phyloP scores from a whole-genome alignment of 2,113 vertebrate species.

The Globicephala melas region DNA sequence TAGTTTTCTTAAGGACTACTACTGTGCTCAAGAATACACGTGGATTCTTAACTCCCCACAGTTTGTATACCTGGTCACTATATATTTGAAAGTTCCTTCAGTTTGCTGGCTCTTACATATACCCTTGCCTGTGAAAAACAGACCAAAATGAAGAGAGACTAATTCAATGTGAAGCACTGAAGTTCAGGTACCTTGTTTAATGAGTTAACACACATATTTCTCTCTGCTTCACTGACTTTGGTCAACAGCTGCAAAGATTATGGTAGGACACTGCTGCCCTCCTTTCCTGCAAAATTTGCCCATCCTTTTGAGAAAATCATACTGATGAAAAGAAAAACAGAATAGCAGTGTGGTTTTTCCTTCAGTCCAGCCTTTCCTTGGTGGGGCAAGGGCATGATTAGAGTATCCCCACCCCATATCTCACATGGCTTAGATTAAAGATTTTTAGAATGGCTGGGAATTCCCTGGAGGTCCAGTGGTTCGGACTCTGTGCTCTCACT shows the following conservation, averaged over 20 bases:
- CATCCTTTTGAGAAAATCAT: neutral
- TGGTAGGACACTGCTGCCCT: neutral
- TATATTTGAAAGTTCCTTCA: neutral
- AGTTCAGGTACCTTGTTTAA: neutral
- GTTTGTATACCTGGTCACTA: neutral
- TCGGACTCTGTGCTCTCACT: neutral
- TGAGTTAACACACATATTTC: neutral
- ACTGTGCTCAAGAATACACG: neutral
- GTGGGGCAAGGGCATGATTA: neutral
- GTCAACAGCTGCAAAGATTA: neutral
- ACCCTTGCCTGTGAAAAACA: neutral
- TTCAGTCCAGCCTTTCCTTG: neutral
- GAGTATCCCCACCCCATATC: neutral
- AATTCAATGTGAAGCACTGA: neutral
- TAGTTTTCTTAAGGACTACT: neutral
- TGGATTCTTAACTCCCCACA: neutral
- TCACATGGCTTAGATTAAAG: neutral
- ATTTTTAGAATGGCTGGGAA: neutral
- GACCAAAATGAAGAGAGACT: neutral
- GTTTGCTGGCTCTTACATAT: neutral
- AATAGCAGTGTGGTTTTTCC: neutral
- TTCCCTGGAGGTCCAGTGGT: neutral
- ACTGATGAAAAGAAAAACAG: neutral
- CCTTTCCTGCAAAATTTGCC: neutral
- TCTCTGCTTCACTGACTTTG: neutral